Evolutionary conservation across 2,113 vertebrate species (phyloP).

Genomic region (Phylloscopus whistleri): DNA sequence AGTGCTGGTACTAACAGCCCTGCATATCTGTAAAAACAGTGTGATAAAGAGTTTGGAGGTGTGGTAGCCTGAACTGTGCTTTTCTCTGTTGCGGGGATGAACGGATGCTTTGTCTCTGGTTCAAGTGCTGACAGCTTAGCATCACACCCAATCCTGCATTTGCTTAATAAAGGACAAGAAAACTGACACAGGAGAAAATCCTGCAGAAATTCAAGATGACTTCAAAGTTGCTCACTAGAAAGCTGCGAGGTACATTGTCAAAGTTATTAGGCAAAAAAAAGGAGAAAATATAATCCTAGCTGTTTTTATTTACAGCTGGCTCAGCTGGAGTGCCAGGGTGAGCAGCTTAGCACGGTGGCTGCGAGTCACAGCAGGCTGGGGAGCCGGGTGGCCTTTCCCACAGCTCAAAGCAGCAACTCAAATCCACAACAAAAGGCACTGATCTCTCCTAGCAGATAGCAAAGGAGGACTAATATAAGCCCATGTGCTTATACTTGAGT

Average conservation of each 20-base stretch:
- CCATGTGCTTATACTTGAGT: not conserved
- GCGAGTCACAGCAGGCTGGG: not conserved
- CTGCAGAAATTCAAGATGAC: not conserved
- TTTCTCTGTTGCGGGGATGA: not conserved
- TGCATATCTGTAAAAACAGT: not conserved
- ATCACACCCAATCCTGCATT: not conserved
- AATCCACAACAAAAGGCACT: constrained; percentile 1
- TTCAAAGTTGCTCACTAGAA: constrained; percentile 20
- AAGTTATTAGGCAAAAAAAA: not conserved
- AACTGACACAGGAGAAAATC: constrained; percentile 27
- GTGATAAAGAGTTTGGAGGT: not conserved
- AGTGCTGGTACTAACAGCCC: not conserved
- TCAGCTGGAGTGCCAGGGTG: not conserved
- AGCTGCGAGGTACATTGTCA: not conserved
- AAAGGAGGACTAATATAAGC: not conserved
- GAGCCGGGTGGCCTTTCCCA: not conserved
- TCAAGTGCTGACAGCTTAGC: constrained; percentile 1
- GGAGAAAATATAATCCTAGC: not conserved
- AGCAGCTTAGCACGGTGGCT: not conserved
- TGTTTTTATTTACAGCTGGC: constrained; percentile 40
- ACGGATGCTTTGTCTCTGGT: not conserved
- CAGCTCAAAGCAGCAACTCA: not conserved
- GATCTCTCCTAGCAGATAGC: not conserved
- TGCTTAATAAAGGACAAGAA: not conserved
- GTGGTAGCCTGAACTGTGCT: not conserved